Evolutionary conservation across 2,888 invertebrate species (phyloP), one percentile per base, ranked within the genome.

Genomic region (Mamestra brassicae): DNA sequence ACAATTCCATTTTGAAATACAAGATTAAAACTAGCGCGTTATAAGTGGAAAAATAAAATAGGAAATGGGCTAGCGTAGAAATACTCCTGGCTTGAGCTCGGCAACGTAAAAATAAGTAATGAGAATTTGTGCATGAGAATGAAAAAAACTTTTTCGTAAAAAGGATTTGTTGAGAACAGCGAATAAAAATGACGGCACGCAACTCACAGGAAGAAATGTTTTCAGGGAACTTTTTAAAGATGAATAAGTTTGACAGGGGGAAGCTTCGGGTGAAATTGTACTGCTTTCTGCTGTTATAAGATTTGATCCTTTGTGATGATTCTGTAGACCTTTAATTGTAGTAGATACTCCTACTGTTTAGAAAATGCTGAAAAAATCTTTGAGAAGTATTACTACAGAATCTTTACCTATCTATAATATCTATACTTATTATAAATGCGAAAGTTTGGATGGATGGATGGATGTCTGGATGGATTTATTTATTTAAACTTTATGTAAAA

Each of bases 31-130:
- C 81, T 66, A 50, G 38, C 34, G 11, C 26, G 42, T 42, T 42
- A 42, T 52, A 15, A 80, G 47, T 67, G 75, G 52, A 54, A 74
- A 66, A 74, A 63, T 60, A 52, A 76, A 81, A 68, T 54, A 36
- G 13, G 3, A 42, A 80, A 63, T 80, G 13, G 17, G 4, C 15
- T 57, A 55, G 55, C 54, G 47, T 11, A 15, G 11, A 54, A 62
- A 58, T 45, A 47, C 36, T 36, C 50, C 50, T 57, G 42, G 38
- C 45, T 42, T 50, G 38, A 42, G 50, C 55, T 34, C 26, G 64
- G 58, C 11, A 68, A 68, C 34, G 69, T 26, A 76, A 81, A 68
- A 68, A 76, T 75, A 64, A 81, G 63, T 63, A 76, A 77, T 65
- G 64, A 65, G 78, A 77, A 77, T 65, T 69, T 69, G 64, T 62